A percentile compares a stretch with the other conserved stretches of the same genome.
These are phyloP conservation scores for Megaptera novaeangliae DNA, from an alignment of 2,113 vertebrate species.

Conservation along the genomic window DNA sequence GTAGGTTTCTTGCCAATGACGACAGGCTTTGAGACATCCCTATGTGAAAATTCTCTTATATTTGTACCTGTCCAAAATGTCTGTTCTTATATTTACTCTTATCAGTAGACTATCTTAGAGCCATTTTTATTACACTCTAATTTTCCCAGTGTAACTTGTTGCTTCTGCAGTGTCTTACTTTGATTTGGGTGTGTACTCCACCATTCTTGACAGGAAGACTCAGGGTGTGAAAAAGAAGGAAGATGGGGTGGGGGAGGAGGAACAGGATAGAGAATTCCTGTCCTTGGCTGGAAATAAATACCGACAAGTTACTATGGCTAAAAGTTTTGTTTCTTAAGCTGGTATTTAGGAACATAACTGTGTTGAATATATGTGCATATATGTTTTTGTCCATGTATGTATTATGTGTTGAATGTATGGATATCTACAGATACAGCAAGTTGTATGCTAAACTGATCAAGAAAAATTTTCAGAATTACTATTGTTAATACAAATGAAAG, in stretches of 20 bases:
- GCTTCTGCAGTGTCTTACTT: background rate
- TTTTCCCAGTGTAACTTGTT: background rate
- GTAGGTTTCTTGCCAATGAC: background rate
- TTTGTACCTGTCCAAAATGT: conserved; percentile 40
- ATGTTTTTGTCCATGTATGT: background rate
- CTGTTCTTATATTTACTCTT: conserved; percentile 9
- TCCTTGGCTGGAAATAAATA: background rate
- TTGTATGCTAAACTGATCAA: background rate
- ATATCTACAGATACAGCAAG: background rate
- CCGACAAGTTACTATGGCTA: background rate
- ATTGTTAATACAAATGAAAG: background rate
- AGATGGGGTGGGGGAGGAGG: background rate
- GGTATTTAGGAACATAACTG: background rate
- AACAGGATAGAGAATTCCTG: background rate
- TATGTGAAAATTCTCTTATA: background rate
- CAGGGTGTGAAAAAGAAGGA: background rate
- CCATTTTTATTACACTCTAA: background rate
- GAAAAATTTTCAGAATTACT: background rate
- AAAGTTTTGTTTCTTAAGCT: background rate
- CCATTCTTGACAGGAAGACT: conserved; percentile 41
- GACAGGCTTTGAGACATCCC: background rate
- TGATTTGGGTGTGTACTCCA: conserved; percentile 13
- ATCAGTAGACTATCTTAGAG: background rate
- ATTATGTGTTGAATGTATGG: background rate
- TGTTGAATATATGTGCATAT: background rate